Conservation (phyloP, 1,140 invertebrate species). For the Plutomurus gul region DNA sequence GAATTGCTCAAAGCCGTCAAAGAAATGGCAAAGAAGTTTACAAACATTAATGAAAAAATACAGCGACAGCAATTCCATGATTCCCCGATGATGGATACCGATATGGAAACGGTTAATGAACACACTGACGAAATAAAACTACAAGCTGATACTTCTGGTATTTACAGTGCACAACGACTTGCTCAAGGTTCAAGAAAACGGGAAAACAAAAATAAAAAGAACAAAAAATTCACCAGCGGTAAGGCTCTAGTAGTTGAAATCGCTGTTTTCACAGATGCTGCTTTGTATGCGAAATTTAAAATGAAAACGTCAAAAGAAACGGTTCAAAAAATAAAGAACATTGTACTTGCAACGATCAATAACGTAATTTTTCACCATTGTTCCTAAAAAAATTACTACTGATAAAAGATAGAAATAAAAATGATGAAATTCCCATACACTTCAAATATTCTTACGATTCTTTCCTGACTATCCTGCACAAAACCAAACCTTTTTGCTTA, state of each 20-base stretch:
- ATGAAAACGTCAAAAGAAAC: slow-evolving; percentile 8
- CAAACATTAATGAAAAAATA: too few species aligned
- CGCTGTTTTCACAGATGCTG: slow-evolving; percentile 24
- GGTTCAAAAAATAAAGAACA: not conserved
- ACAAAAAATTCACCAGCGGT: not conserved
- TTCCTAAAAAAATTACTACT: not conserved
- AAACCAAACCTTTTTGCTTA: not conserved
- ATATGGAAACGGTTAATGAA: too few species aligned
- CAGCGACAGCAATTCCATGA: too few species aligned
- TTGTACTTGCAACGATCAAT: not conserved
- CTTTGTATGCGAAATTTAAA: not conserved
- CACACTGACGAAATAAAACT: too few species aligned
- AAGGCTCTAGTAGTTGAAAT: slow-evolving; percentile 10
- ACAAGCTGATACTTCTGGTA: too few species aligned
- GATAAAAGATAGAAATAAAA: too few species aligned
- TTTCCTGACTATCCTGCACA: too few species aligned
- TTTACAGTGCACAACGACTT: not conserved
- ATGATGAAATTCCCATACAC: too few species aligned
- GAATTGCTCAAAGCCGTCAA: not conserved
- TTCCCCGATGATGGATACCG: not conserved
- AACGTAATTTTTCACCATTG: not conserved
- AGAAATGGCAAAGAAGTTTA: too few species aligned
- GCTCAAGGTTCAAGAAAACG: not conserved
- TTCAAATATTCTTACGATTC: too few species aligned
- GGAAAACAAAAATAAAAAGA: not conserved